Percentiles rank a stretch among this genome's conserved stretches.
phyloP scores from a whole-genome alignment of 2,888 invertebrate species.

The Ophion costatus region DNA sequence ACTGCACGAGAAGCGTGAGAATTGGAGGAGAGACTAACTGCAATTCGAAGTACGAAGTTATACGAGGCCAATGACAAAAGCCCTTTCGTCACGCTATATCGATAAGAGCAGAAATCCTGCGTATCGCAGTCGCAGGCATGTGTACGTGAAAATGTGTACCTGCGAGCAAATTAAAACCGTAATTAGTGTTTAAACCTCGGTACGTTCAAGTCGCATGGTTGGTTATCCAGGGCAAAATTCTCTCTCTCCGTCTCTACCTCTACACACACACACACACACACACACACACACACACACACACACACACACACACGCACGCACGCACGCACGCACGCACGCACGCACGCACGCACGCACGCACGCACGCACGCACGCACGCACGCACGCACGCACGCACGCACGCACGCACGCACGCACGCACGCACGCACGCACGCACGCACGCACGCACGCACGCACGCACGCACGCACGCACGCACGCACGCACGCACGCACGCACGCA shows the following conservation, averaged over 20 bases:
- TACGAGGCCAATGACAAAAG: slow-evolving; percentile 7
- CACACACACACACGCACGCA: too few relatives aligned
- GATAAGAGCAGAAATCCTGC: slow-evolving; percentile 1
- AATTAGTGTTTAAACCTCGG: slow-evolving; percentile 19
- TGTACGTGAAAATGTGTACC: neutral
- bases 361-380: too few relatives aligned
- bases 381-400: too few relatives aligned
- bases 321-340: too few relatives aligned
- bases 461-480: too few relatives aligned
- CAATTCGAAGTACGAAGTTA: slow-evolving; percentile 3
- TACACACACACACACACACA: too few relatives aligned
- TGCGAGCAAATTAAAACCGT: neutral
- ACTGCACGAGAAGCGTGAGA: slow-evolving; percentile 20
- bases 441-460: too few relatives aligned
- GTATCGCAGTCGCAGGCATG: neutral
- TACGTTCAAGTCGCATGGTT: slow-evolving; percentile 4
- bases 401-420: too few relatives aligned
- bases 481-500: too few relatives aligned
- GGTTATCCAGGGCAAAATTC: slow-evolving; percentile 31
- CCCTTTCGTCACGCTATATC: slow-evolving; percentile 1
- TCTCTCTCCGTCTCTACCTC: neutral
- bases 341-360: too few relatives aligned
- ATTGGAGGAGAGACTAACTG: slow-evolving; percentile 22
- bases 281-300: too few relatives aligned
- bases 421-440: too few relatives aligned